These are phyloP conservation scores for Saturnia japonica DNA, from an alignment of 2,888 invertebrate species.

Conservation along the genomic window DNA sequence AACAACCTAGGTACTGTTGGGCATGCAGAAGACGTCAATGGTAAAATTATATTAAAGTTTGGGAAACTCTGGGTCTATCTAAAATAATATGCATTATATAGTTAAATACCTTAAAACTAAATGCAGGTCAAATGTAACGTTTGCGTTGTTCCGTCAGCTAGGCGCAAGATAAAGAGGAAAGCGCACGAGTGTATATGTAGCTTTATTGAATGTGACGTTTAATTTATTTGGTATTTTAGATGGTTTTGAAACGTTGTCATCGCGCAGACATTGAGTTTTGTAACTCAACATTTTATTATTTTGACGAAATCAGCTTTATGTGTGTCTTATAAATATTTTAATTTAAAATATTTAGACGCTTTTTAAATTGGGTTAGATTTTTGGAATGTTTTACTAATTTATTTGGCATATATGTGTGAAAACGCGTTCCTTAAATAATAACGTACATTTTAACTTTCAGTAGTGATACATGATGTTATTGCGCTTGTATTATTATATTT, in stretches of 20 bases:
- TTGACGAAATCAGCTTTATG: not conserved
- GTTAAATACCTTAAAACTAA: not conserved
- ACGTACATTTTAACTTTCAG: not conserved
- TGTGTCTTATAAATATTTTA: not conserved
- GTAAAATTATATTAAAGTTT: not conserved
- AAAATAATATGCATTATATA: not conserved
- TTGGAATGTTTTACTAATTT: not conserved
- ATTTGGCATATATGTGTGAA: not conserved
- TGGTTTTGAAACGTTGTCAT: not conserved
- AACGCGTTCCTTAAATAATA: not conserved
- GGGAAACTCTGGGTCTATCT: not conserved
- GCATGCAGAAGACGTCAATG: not conserved
- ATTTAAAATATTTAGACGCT: not conserved
- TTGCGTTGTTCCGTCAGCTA: not conserved
- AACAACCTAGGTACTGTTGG: too few relatives aligned
- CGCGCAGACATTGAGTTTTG: not conserved
- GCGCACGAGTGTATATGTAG: not conserved
- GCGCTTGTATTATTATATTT: not conserved
- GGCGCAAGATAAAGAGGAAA: not conserved
- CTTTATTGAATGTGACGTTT: conserved; percentile 3
- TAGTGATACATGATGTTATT: not conserved
- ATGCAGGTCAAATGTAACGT: not conserved
- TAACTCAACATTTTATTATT: not conserved
- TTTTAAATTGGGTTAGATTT: not conserved
- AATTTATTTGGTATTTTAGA: conserved; percentile 7